These are phyloP conservation scores for Hyperoplus immaculatus DNA, from an alignment of 2,797 vertebrate species.

Conservation along the genomic window DNA sequence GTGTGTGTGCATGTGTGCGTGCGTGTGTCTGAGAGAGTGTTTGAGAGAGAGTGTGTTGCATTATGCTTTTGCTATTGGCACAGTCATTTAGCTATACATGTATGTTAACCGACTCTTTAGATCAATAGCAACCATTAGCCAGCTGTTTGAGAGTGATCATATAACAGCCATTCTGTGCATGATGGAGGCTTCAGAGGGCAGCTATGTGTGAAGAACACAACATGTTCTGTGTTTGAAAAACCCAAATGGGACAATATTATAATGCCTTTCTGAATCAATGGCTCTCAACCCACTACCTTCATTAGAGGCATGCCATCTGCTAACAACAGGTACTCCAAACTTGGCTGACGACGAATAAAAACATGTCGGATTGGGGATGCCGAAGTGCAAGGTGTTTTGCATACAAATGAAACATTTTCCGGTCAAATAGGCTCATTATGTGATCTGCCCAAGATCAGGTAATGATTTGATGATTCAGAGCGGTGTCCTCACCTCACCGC, in stretches of 20 bases:
- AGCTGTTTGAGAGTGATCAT: constrained; percentile 47
- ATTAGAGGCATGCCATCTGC: constrained; percentile 21
- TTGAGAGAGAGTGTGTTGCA: background rate
- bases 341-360: background rate
- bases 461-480: constrained; percentile 24
- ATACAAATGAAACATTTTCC: constrained; percentile 58
- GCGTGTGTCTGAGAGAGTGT: background rate
- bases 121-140: constrained; percentile 63
- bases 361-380: too few species aligned
- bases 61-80: constrained; percentile 22
- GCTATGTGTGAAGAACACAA: background rate
- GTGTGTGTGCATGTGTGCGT: constrained; percentile 1
- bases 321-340: constrained; percentile 15
- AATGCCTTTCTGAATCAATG: constrained; percentile 38
- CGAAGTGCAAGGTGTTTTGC: constrained; percentile 29
- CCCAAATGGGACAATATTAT: constrained; percentile 15
- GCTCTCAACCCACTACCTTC: constrained; percentile 32
- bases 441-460: constrained; percentile 32
- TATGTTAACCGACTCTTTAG: constrained; percentile 52
- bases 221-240: constrained; percentile 24
- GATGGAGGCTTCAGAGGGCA: constrained; percentile 20
- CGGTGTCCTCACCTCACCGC: background rate
- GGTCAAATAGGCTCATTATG: constrained; percentile 12
- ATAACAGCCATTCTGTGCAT: background rate
- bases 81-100: constrained; percentile 48